Percentiles rank a stretch among this genome's conserved stretches.
Evolutionary conservation across 2,113 vertebrate genomes (phyloP).

Genomic region (Lycaon pictus): DNA sequence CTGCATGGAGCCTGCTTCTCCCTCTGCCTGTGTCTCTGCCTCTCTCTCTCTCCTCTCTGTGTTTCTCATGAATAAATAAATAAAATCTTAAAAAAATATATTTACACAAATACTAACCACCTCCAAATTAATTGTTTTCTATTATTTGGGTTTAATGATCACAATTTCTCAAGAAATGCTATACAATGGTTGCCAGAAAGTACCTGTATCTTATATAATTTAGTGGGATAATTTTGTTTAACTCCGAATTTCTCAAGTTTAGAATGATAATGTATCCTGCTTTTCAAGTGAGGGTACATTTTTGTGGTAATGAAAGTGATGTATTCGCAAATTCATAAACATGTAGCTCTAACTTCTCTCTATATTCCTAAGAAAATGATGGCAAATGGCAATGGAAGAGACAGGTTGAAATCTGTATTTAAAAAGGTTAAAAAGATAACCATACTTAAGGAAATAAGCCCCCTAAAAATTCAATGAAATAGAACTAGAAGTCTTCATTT

Average conservation of each 20-base stretch:
- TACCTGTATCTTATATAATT: background rate
- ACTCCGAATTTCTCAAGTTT: slow-evolving; percentile 25
- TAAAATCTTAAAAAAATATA: background rate
- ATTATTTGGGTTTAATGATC: background rate
- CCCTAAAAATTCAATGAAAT: background rate
- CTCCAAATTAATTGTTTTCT: background rate
- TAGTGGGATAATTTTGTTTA: background rate
- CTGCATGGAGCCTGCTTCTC: too few species aligned
- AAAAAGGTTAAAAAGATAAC: slow-evolving; percentile 30
- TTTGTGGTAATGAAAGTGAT: background rate
- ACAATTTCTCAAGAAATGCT: slow-evolving; percentile 5
- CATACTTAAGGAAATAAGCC: background rate
- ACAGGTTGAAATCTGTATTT: background rate
- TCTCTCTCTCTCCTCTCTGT: too few species aligned
- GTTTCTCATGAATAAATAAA: too few species aligned
- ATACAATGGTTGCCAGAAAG: background rate
- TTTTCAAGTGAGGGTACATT: background rate
- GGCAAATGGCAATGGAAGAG: background rate
- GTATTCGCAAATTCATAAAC: background rate
- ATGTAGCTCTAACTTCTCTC: background rate
- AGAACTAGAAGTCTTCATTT: background rate
- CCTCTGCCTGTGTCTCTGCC: too few species aligned
- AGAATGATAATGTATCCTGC: background rate
- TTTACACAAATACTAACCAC: background rate
- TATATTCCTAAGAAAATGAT: slow-evolving; percentile 1